Conservation (phyloP, 2,888 invertebrate species). For the Thyatira batis region DNA sequence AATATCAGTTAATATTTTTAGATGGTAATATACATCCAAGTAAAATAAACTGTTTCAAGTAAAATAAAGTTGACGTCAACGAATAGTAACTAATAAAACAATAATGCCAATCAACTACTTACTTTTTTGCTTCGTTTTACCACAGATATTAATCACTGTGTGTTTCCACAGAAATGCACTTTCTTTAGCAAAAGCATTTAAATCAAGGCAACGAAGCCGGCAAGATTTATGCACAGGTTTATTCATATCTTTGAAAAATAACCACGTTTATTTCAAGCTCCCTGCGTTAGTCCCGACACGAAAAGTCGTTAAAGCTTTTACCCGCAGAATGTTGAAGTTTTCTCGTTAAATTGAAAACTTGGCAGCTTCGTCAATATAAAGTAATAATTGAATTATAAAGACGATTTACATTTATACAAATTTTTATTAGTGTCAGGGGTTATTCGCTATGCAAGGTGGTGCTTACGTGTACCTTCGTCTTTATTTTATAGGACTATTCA, state of each 20-base stretch:
- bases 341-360: constrained; percentile 34
- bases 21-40: too few species aligned
- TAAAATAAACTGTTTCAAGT: too few species aligned
- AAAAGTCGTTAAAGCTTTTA: constrained; percentile 19
- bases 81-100: too few species aligned
- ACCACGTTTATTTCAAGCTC: constrained; percentile 4
- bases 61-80: too few species aligned
- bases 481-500: too few species aligned
- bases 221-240: neutral
- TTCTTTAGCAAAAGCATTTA: neutral
- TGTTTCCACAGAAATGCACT: neutral
- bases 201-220: neutral
- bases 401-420: neutral
- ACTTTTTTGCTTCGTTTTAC: too few species aligned
- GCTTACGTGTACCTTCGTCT: too few species aligned
- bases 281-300: constrained; percentile 1
- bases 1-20: too few species aligned
- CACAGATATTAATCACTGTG: too few species aligned
- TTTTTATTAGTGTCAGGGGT: neutral
- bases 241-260: constrained; percentile 8
- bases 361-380: constrained; percentile 18
- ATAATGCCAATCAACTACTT: too few species aligned
- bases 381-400: constrained; percentile 17
- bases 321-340: constrained; percentile 25
- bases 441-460: too few species aligned